phyloP scores from a whole-genome alignment of 2,888 invertebrate genomes.

The Cactoblastis cactorum region DNA sequence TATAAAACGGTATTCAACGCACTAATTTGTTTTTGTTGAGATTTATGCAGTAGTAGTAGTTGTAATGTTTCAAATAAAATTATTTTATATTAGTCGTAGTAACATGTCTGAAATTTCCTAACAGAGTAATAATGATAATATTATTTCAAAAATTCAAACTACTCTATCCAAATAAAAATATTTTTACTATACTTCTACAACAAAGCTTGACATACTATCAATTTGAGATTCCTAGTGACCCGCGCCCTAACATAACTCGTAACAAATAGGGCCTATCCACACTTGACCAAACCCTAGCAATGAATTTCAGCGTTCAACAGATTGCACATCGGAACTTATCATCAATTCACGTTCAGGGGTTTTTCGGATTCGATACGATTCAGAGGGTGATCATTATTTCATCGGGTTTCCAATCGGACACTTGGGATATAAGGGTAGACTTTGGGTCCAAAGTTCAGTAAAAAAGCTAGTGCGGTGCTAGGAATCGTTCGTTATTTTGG shows the following conservation, averaged over 20 bases:
- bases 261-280: neutral
- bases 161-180: too few species aligned
- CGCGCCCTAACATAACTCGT: neutral
- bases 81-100: too few species aligned
- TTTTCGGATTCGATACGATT: conserved; percentile 3
- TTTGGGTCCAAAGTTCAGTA: conserved; percentile 35
- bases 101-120: too few species aligned
- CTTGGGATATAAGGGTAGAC: conserved; percentile 53
- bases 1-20: too few species aligned
- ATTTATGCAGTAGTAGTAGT: too few species aligned
- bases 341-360: conserved; percentile 46
- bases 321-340: conserved; percentile 48
- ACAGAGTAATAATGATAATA: too few species aligned
- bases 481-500: conserved; percentile 33
- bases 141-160: too few species aligned
- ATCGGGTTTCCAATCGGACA: conserved; percentile 49
- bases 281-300: conserved; percentile 20
- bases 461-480: too few species aligned
- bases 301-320: conserved; percentile 50
- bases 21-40: too few species aligned
- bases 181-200: too few species aligned
- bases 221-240: neutral
- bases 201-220: too few species aligned
- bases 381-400: conserved; percentile 60
- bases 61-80: too few species aligned